Evolutionary conservation across 2,113 vertebrate genomes (phyloP), one percentile per base, ranked within the genome.

Genomic region (Corythaixoides concolor): DNA sequence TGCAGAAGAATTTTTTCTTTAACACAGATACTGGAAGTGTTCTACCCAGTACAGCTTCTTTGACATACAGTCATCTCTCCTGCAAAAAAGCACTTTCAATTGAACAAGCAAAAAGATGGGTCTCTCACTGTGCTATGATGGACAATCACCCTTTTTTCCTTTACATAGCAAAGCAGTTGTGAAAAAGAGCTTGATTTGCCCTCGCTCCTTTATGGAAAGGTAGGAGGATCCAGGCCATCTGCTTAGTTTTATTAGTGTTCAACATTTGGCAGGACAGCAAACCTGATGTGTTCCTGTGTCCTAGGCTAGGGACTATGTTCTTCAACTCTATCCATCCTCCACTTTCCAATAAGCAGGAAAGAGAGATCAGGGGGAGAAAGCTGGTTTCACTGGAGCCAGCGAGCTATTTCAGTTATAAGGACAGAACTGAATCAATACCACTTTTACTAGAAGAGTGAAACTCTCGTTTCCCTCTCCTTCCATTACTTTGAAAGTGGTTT

Each of bases 401-500:
- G 3, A 80, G 74, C 69, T 90, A 15, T 88, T 96, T 92, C 72
- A 74, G 55, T 55, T 70, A 55, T 49, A 82, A 85, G 16, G 12
- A 27, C 55, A 55, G 63, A 74, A 74, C 2, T 67, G 12, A 91
- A 91, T 95, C 94, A 88, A 91, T 94, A 68, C 27, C 28, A 23
- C 66, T 92, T 87, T 72, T 78, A 68, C 73, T 60, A 68, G 62
- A 68, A 72, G 35, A 64, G 17, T 78, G 53, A 89, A 85, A 90
- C 23, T 45, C 43, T 78, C 18, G 43, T 85, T 95, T 90, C 7
- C 23, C 27, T 78, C 30, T 92, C 45, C 14, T 85, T 94, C 56
- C 39, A 49, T 94, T 88, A 76, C 30, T 97, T 89, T 78, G 60
- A 60, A 49, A 91, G 39, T 76, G 49, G 33, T 91, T 92, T 91